Base-by-base conservation (phyloP, 2,888 invertebrate genomes). In the Trichogramma evanescens region DNA sequence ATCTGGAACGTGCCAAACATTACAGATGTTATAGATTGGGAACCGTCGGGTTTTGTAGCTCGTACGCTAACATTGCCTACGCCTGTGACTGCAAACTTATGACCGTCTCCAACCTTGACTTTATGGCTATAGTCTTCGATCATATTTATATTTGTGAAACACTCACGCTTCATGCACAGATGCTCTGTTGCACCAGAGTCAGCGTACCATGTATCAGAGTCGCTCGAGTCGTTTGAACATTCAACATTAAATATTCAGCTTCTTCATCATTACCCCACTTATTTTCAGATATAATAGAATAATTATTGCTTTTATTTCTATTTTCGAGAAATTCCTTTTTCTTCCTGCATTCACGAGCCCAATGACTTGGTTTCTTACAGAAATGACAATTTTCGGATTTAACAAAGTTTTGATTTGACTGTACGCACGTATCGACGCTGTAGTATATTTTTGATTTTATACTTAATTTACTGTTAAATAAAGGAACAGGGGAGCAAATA, bases 301-400 rank as follows among this genome's bases (percentile, higher is more conserved):
- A 10, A 52, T 50, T 42, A 66, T 69, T 64, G 70, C 75, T 45
- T 49, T 40, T 4, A 40, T 8, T 50, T n/a, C 6, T 53, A 5
- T 13, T 53, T 10, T 53, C 10, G 7, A 49, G 8, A 49, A 50
- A 39, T 49, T 40, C 42, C 13, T 49, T 5, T 50, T 49, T 48
- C 26, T 63, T 42, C 6, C 6, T 13, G 13, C 63, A 64, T 3
- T 64, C 61, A 7, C 59, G 43, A 13, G 56, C 64, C 48, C 50
- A 64, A 56, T 61, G 59, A 8, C 64, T 58, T 40, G 52, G 53
- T 9, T 39, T 50, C 43, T 55, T 50, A 51, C 60, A 64, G 51
- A 55, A 62, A 60, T 62, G 56, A 49, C 64, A 63, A 7, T 49
- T 57, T 8, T 54, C 59, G 26, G 26, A 2, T 26, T 26, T 26